Evolutionary conservation across 2,888 invertebrate genomes (phyloP).

Genomic region (Eumerus sabulonum): DNA sequence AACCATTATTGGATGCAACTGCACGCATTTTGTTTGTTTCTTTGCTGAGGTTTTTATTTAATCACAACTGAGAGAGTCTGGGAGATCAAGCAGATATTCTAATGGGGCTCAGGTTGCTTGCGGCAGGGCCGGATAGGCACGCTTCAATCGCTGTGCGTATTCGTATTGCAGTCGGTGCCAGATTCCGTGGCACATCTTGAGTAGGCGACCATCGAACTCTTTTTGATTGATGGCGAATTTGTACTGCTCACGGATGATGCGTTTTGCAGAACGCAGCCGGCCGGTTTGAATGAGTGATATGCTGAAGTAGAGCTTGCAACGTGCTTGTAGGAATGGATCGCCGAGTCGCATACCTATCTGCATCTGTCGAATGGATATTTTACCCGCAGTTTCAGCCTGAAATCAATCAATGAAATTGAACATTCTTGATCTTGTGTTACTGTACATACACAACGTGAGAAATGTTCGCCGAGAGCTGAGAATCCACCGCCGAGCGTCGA

Average conservation of each 20-base stretch:
- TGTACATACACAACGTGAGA: slow-evolving; percentile 86
- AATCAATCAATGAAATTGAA: slow-evolving; percentile 66
- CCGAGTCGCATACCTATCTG: slow-evolving; percentile 88
- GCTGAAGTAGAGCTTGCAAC: slow-evolving; percentile 92
- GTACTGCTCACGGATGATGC: slow-evolving; percentile 82
- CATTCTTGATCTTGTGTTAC: too few relatives aligned
- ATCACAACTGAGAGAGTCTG: slow-evolving; percentile 28
- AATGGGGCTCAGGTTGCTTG: neutral
- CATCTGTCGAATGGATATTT: slow-evolving; percentile 91
- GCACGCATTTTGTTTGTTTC: slow-evolving; percentile 6
- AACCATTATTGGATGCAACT: slow-evolving; percentile 56
- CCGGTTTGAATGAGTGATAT: slow-evolving; percentile 93
- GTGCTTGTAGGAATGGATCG: slow-evolving; percentile 88
- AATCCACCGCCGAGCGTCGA: slow-evolving; percentile 98
- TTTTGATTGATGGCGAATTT: slow-evolving; percentile 76
- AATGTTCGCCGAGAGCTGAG: slow-evolving; percentile 95
- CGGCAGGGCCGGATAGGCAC: slow-evolving; percentile 8
- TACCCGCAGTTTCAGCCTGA: slow-evolving; percentile 92
- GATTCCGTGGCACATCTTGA: slow-evolving; percentile 91
- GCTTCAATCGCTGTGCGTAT: slow-evolving; percentile 69
- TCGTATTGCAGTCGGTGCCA: slow-evolving; percentile 87
- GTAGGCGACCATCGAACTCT: slow-evolving; percentile 82
- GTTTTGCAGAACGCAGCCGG: slow-evolving; percentile 82
- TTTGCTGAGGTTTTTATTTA: slow-evolving; percentile 8
- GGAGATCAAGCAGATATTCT: too few relatives aligned